These are phyloP conservation scores for Forbesichthys agassizii DNA, from an alignment of 2,113 vertebrate species.

Conservation along the genomic window DNA sequence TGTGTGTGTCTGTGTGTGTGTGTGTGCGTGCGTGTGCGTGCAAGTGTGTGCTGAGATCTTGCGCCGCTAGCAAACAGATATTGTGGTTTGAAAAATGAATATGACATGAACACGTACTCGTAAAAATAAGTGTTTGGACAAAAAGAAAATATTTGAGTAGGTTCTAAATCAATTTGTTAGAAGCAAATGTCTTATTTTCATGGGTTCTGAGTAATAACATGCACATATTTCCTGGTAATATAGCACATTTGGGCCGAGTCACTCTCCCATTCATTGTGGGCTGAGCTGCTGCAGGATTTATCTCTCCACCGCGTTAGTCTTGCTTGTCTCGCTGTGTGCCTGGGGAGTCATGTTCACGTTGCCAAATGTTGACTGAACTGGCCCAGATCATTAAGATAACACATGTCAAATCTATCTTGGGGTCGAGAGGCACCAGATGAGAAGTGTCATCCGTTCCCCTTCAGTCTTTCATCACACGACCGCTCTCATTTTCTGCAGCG, in stretches of 20 bases:
- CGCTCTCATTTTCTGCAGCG: conserved; percentile 29
- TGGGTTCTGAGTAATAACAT: too few species aligned
- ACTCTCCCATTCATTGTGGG: background rate
- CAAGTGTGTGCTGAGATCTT: conserved; percentile 7
- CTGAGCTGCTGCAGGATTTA: conserved; percentile 13
- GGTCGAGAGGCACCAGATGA: conserved; percentile 32
- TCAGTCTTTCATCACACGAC: conserved; percentile 53
- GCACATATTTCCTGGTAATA: too few species aligned
- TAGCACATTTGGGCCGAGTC: background rate
- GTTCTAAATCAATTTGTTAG: too few species aligned
- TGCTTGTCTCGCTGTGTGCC: conserved; percentile 25
- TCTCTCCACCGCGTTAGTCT: conserved; percentile 8
- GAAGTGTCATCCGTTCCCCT: conserved; percentile 51
- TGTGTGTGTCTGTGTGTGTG: background rate
- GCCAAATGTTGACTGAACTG: conserved; percentile 30
- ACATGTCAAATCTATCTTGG: conserved; percentile 52
- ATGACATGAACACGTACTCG: too few species aligned
- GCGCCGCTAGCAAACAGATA: conserved; percentile 3
- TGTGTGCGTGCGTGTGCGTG: too few species aligned
- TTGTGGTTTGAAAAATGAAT: too few species aligned
- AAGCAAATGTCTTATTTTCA: too few species aligned
- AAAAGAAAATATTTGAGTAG: background rate
- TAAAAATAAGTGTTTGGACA: too few species aligned
- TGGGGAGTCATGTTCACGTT: conserved; percentile 12
- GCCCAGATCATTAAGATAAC: conserved; percentile 45